Evolutionary conservation across 1,140 invertebrate genomes (phyloP), one percentile per base, ranked within the genome.

Genomic region (Physella acuta): DNA sequence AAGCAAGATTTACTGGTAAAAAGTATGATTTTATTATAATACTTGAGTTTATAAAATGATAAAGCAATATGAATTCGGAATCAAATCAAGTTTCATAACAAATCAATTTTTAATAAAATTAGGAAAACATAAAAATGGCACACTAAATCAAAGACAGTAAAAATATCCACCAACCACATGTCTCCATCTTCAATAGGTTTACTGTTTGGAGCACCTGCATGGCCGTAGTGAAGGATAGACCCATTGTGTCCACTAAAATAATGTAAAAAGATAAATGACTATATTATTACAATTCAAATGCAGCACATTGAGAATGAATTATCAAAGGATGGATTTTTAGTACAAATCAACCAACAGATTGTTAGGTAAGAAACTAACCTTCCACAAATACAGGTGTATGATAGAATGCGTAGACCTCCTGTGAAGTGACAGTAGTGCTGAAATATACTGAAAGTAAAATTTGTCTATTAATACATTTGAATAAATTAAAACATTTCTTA

Each of bases 331-430:
- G 20, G 20, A 20, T 44, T 44, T 20, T 44, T 44, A 44, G 20
- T 44, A 44, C 39, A 44, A 66, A 83, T n/a, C n/a, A n/a, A n/a
- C n/a, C n/a, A n/a, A n/a, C n/a, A n/a, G n/a, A n/a, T n/a, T n/a
- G n/a, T n/a, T n/a, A n/a, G n/a, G n/a, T n/a, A n/a, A 44, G 20
- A 55, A 5, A 3, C 59, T 61, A 78, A 87, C 86, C 83, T 85
- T 53, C 92, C 94, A 86, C 95, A 97, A 72, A 98, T 97, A 81
- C 94, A 97, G 0, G 94, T 97, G 82, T 99, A 99, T 0, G 93
- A 92, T 55, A 91, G 89, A 79, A 93, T 90, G 20, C 96, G 89
- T 77, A 94, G 94, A 0, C 88, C 88, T 61, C 88, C 88, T 68
- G 84, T 77, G 68, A 79, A 89, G 80, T 97, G 96, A 68, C 90